Base-by-base conservation (phyloP, 2,113 vertebrate genomes). In the Ammodytes dubius region DNA sequence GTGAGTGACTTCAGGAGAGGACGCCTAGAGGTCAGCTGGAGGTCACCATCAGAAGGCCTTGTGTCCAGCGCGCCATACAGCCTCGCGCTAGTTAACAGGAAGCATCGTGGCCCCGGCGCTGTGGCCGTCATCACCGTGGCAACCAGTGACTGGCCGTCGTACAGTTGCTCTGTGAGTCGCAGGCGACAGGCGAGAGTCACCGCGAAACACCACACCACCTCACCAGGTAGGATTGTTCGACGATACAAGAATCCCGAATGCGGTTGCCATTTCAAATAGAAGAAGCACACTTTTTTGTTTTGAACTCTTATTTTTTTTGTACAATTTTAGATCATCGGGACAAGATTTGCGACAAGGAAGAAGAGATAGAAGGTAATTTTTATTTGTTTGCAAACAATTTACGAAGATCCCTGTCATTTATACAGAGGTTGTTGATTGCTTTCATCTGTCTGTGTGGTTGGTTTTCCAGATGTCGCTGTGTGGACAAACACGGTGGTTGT, bases 1-100 rank as follows among this genome's bases (percentile, higher is more conserved):
- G 90, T 95, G 63, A 90, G 88, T 54, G 92, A 95, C 79, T 80
- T 95, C 52, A 81, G 83, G 56, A 90, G 85, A 71, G 93, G 90
- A 0, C 88, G 84, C 60, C 81, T 94, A 49, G 89, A 93, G 74
- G 88, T 95, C 53, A 88, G 70, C 53, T 96, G 95, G 95, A 90
- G 81, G 60, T 94, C 91, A n/a, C 68, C 82, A 6, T 91, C 87
- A 27, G 71, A 88, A 17, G 79, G 58, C 46, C 46, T 53, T 50
- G 5, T 56, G 15, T 19, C 67, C 8, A 70, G 42, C 7, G 50
- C 56, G 2, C 53, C 82, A 3, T 79, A 87, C 80, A 92, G 74
- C n/a, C 0, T 92, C 2, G 43, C 83, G 37, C 27, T 27, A 27
- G 68, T 83, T n/a, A 84, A 60, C 43, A 84, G 87, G 47, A 90